A percentile compares a stretch with the other conserved stretches of the same genome.
Evolutionary conservation across 2,797 vertebrate genomes (phyloP).

Genomic region (Todus mexicanus): DNA sequence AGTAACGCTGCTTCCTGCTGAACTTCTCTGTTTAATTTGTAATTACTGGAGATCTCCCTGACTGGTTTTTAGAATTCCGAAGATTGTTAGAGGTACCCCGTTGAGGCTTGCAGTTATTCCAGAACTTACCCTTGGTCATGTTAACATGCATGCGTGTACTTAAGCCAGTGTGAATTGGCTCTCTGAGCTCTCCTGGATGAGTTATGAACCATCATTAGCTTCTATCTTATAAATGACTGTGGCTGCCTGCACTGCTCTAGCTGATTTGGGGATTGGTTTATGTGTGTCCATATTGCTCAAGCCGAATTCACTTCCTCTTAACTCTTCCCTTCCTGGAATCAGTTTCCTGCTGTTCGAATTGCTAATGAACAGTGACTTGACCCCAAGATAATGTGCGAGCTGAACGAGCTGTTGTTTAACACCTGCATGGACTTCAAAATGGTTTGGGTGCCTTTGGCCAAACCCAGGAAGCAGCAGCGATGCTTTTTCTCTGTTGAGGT

Average conservation of each 20-base stretch:
- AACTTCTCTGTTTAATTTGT: background rate
- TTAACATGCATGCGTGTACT: background rate
- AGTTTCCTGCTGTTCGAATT: background rate
- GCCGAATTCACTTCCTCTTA: background rate
- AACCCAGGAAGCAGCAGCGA: background rate
- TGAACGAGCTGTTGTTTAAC: background rate
- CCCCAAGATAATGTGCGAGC: background rate
- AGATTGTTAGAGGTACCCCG: background rate
- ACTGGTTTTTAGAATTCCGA: background rate
- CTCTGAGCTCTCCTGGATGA: background rate
- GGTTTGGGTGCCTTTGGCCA: background rate
- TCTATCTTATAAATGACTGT: background rate
- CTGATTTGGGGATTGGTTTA: background rate
- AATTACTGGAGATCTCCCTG: background rate
- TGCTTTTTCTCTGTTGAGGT: background rate
- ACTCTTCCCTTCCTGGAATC: background rate
- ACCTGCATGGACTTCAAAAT: background rate
- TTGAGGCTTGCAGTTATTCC: background rate
- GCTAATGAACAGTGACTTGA: background rate
- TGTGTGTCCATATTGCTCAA: background rate
- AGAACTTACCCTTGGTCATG: background rate
- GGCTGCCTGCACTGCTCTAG: background rate
- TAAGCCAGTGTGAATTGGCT: background rate
- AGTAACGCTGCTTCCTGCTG: background rate
- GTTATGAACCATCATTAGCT: background rate